phyloP scores from a whole-genome alignment of 2,797 vertebrate species.

The Sarcoramphus papa region DNA sequence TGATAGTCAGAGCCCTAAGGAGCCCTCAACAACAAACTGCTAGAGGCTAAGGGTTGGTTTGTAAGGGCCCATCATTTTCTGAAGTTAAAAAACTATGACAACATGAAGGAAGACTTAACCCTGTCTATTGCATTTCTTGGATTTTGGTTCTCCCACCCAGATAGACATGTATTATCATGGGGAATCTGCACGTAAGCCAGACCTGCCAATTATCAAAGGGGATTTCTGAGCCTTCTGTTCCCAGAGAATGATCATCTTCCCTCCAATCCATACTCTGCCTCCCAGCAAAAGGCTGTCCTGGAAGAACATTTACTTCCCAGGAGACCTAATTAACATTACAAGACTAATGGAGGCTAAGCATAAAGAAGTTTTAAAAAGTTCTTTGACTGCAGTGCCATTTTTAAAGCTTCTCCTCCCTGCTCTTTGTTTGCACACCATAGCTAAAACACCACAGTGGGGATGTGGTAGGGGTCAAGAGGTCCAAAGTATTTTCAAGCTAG shows the following conservation, averaged over 20 bases:
- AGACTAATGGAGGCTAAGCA: not conserved
- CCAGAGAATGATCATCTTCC: not conserved
- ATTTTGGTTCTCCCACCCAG: not conserved
- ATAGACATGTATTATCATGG: not conserved
- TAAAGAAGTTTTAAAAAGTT: slow-evolving; percentile 16
- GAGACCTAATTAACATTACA: slow-evolving; percentile 57
- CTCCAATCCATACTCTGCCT: not conserved
- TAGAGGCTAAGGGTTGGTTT: not conserved
- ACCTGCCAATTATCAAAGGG: not conserved
- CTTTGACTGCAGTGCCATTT: not conserved
- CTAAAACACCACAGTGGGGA: not conserved
- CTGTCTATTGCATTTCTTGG: not conserved
- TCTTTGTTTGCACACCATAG: not conserved
- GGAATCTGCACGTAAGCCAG: not conserved
- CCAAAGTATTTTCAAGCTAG: not conserved
- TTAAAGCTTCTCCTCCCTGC: not conserved
- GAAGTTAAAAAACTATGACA: not conserved
- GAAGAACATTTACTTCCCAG: slow-evolving; percentile 40
- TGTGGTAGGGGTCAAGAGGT: not conserved
- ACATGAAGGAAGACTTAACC: not conserved
- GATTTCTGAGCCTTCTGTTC: slow-evolving; percentile 12
- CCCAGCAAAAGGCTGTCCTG: slow-evolving; percentile 33
- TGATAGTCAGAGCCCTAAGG: not conserved
- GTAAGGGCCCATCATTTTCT: not conserved
- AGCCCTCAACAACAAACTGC: not conserved